phyloP scores from a whole-genome alignment of 2,888 invertebrate species.

The Tenodera sinensis region DNA sequence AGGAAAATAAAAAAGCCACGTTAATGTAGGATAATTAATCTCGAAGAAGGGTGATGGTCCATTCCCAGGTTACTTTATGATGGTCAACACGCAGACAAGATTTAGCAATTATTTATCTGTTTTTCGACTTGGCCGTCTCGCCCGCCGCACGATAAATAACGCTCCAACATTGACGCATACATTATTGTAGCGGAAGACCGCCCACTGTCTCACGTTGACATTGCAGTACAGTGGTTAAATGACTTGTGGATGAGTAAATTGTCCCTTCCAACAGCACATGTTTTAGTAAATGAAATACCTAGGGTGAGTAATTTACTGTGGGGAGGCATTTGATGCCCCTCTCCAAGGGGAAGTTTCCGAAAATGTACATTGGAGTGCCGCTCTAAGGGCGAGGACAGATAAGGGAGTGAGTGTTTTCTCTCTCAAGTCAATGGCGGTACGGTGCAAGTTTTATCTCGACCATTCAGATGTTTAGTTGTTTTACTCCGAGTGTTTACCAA shows the following conservation, averaged over 20 bases:
- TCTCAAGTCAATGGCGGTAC: background rate
- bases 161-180: background rate
- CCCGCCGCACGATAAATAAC: background rate
- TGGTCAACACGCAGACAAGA: background rate
- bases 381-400: background rate
- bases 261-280: background rate
- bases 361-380: background rate
- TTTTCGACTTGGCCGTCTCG: background rate
- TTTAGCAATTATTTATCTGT: slow-evolving; percentile 14
- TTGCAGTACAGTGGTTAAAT: background rate
- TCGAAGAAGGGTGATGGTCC: slow-evolving; percentile 1
- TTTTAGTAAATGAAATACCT: background rate
- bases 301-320: background rate
- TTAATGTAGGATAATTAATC: slow-evolving; percentile 24
- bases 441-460: too few relatives aligned
- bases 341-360: background rate
- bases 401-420: background rate
- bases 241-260: background rate
- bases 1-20: background rate
- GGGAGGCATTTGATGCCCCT: background rate
- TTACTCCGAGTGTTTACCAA: too few relatives aligned
- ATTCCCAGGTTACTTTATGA: background rate
- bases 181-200: background rate
- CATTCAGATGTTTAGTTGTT: too few relatives aligned
- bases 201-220: background rate